Evolutionary conservation across 2,113 vertebrate genomes (phyloP), one percentile per base, ranked within the genome.

Genomic region (Tenrec ecaudatus): DNA sequence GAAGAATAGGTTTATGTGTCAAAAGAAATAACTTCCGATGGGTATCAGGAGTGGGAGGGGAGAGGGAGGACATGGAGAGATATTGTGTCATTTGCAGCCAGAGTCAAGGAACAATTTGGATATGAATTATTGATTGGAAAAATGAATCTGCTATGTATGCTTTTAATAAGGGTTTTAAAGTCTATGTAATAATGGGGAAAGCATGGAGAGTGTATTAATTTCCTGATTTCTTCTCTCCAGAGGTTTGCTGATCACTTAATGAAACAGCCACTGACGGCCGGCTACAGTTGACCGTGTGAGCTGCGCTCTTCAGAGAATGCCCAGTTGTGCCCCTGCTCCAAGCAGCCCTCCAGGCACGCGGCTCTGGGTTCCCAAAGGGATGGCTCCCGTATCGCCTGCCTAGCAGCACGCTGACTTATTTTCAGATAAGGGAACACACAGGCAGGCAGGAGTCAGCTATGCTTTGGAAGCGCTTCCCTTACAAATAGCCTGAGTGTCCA

Each of bases 401-500:
- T 1, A 68, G 27, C n/a, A 40, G 36, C 47, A 14, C 64, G 89
- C 57, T 77, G 77, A 10, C 86, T 73, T 80, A 31, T 43, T 66
- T 76, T 78, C 27, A 22, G 5, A 1, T 20, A 17, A 60, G 33
- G 36, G 86, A 96, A 53, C 60, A 78, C 29, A 40, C 29, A 36
- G 73, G 36, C 29, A 36, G 73, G 36, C 66, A n/a, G 73, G 81
- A 11, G 11, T 53, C 20, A 76, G 43, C 68, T 66, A n/a, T 36
- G 68, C 84, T 94, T 40, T 68, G 78, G 68, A 40, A 85, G 47
- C 58, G 79, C 88, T 93, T 33, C 40, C 3, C 20, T 64, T 66
- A 80, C 58, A 53, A 79, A 47, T 9, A 95, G 76, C 27, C 86
- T 22, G 47, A 20, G 29, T n/a, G 31, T 82, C 58, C 94, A 88